A percentile compares a stretch with the other conserved stretches of the same genome.
Conservation (phyloP, 2,113 vertebrate genomes). For the Motacilla tschutschensis region DNA sequence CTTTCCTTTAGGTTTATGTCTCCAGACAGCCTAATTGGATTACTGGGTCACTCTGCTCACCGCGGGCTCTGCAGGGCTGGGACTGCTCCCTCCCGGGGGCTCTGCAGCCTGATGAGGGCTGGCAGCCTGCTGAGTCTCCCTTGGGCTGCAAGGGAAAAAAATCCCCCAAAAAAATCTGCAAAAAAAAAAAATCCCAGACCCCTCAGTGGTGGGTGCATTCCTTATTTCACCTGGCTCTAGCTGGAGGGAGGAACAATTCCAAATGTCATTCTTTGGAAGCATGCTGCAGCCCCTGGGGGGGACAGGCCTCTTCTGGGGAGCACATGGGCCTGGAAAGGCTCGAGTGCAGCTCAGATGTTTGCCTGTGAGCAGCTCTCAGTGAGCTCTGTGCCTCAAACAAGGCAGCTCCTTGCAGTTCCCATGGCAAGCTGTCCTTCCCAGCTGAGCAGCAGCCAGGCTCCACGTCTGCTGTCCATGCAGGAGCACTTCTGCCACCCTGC, state of each 20-base stretch:
- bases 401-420: constrained; percentile 33
- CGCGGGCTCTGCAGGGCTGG: background rate
- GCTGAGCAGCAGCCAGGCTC: background rate
- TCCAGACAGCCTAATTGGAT: constrained; percentile 14
- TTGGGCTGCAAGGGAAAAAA: too few species aligned
- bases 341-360: background rate
- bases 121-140: background rate
- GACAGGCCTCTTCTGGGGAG: background rate
- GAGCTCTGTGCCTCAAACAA: background rate
- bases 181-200: too few species aligned
- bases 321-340: background rate
- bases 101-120: background rate
- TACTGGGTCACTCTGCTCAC: background rate
- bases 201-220: background rate
- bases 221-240: background rate
- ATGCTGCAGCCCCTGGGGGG: background rate
- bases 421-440: constrained; percentile 33
- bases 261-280: background rate
- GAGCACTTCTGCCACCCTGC: background rate
- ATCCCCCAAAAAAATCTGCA: too few species aligned
- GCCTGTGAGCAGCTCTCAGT: background rate
- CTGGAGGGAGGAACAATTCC: background rate
- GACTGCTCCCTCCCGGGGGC: background rate
- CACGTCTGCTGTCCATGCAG: background rate
- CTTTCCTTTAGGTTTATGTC: background rate